Evolutionary conservation across 2,888 invertebrate species (phyloP), one percentile per base, ranked within the genome.

Genomic region (Melanargia galathea): DNA sequence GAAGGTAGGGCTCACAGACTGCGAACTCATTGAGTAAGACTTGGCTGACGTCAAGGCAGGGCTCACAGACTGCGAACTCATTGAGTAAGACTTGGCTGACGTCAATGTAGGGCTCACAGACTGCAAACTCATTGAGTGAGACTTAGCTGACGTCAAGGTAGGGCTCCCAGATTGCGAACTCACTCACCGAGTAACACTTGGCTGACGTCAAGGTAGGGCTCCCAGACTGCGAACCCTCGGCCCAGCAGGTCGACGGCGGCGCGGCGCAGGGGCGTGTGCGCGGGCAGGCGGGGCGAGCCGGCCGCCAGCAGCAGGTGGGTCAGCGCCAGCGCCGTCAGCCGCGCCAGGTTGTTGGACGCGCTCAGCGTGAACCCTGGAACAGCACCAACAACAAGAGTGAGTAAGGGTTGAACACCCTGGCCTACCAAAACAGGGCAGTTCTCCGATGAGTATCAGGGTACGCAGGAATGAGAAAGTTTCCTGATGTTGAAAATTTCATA

Each of bases 201-300:
- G 67, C 87, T 89, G 66, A 89, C 90, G 65, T 92, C 90, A 26
- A 90, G 65, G 38, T 99, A 99, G 0, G 99, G 99, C 81, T 99
- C 99, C 99, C 99, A 99, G 0, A 99, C 98, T 0, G 98, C 97
- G 87, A 99, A 99, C 4, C 99, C 99, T 49, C 99, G 93, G 0
- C 99, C 99, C 69, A 99, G 94, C 68, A 99, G 93, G 92, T 99
- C 99, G 49, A 99, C 98, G 0, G 99, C 99, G 11, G 99, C 99
- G 66, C 99, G 92, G 2, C 98, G 93, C 52, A 98, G 90, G n/a
- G 99, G 96, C 18, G 98, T 98, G 88, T 98, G 96, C 43, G 97
- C 94, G 0, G 98, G 98, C 66, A 99, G 92, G 72, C 96, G 95
- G 1, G 94, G 85, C 24, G 95, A 94, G 6, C 97, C 94, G n/a